Percentiles rank a stretch among this genome's conserved stretches.
These are phyloP conservation scores for Blennius ocellaris DNA, from an alignment of 2,113 vertebrate species.

Conservation along the genomic window DNA sequence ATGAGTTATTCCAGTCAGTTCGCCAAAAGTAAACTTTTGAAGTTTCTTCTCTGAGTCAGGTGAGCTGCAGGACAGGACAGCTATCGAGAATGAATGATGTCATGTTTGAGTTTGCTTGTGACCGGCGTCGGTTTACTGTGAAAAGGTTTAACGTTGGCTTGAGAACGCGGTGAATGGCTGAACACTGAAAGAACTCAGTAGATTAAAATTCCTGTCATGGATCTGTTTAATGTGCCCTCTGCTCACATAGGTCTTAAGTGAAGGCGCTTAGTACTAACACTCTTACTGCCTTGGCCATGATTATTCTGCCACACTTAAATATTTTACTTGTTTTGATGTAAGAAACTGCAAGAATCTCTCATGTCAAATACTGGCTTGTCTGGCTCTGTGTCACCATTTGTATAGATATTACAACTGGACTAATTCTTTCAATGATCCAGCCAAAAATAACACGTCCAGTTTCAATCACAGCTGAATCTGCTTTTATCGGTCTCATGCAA, in stretches of 20 bases:
- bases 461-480: slow-evolving; percentile 24
- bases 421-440: slow-evolving; percentile 18
- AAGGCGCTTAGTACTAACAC: slow-evolving; percentile 50
- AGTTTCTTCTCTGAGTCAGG: slow-evolving; percentile 27
- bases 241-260: slow-evolving; percentile 43
- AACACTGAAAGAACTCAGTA: slow-evolving; percentile 64
- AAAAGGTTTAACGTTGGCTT: slow-evolving; percentile 77
- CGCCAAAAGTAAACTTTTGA: neutral
- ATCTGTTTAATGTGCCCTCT: slow-evolving; percentile 71
- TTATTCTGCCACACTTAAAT: slow-evolving; percentile 36
- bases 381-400: neutral
- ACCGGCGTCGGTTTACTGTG: slow-evolving; percentile 76
- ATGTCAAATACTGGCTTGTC: slow-evolving; percentile 9
- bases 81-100: slow-evolving; percentile 66
- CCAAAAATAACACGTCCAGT: slow-evolving; percentile 9
- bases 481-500: neutral
- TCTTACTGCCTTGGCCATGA: slow-evolving; percentile 31
- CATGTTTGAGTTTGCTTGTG: slow-evolving; percentile 80
- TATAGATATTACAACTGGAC: neutral
- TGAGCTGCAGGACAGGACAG: slow-evolving; percentile 10
- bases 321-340: slow-evolving; percentile 31
- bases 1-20: neutral
- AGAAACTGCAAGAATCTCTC: neutral
- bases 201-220: slow-evolving; percentile 82
- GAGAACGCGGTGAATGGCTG: slow-evolving; percentile 73